phyloP scores from a whole-genome alignment of 2,797 vertebrate species.

The Schizopygopsis malacanthus region DNA sequence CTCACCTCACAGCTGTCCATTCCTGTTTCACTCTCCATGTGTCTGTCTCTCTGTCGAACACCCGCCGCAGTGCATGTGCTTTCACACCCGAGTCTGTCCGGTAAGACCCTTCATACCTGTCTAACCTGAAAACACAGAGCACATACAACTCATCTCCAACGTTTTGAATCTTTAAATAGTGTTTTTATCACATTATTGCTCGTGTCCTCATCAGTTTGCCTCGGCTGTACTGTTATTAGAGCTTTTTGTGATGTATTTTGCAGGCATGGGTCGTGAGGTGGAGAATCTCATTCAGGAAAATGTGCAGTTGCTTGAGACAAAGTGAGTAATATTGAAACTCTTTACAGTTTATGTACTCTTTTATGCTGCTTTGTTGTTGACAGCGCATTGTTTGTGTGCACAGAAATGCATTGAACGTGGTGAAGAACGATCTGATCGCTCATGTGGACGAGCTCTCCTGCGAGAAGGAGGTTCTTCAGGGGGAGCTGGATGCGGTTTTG shows the following conservation, averaged over 20 bases:
- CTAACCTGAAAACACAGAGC: slow-evolving; percentile 27
- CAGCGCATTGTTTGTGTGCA: background rate
- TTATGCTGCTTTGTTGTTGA: background rate
- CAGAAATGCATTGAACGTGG: slow-evolving; percentile 97
- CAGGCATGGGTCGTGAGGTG: slow-evolving; percentile 98
- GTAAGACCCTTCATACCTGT: slow-evolving; percentile 75
- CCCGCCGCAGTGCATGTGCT: slow-evolving; percentile 83
- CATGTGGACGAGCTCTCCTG: slow-evolving; percentile 94
- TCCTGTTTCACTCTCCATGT: slow-evolving; percentile 57
- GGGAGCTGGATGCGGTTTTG: slow-evolving; percentile 88
- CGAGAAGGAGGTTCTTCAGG: slow-evolving; percentile 92
- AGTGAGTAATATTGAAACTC: slow-evolving; percentile 80
- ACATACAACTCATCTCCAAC: slow-evolving; percentile 10
- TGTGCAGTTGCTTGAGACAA: slow-evolving; percentile 96
- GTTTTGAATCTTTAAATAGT: background rate
- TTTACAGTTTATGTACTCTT: background rate
- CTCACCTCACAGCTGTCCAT: slow-evolving; percentile 57
- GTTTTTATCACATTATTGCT: background rate
- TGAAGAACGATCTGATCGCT: slow-evolving; percentile 97
- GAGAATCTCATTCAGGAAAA: slow-evolving; percentile 98
- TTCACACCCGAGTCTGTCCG: slow-evolving; percentile 84
- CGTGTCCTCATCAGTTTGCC: background rate
- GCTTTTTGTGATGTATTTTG: slow-evolving; percentile 55
- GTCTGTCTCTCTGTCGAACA: slow-evolving; percentile 68
- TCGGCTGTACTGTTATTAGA: background rate